Base-by-base conservation (phyloP, 2,888 invertebrate species). In the Omphaloscelis lunosa region DNA sequence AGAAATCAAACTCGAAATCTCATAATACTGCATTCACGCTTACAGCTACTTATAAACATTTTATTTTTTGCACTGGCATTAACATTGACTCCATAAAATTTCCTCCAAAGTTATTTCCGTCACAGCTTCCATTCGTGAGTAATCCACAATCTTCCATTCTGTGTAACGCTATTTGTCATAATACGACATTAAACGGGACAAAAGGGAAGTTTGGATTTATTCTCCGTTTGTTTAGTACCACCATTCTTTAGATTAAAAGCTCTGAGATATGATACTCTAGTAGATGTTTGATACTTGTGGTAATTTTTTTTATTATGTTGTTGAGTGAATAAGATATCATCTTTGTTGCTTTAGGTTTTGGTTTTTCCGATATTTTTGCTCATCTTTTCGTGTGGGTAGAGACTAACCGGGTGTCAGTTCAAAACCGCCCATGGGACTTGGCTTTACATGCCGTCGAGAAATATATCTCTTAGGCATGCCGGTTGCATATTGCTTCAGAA, bases 221-320 rank as follows among this genome's bases (percentile, higher is more conserved):
- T 76, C 63, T 76, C 66, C 75, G 82, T 83, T 85, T 80, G 71
- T 79, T 77, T 75, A 82, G 72, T 78, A 59, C 70, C 65, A 65
- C 77, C 86, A 80, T 86, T 87, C 69, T 65, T 68, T 8, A 84
- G 84, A 87, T 87, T 87, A 84, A 77, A 77, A 83, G 71, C 77
- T 48, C 53, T n/a, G 59, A 66, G 75, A 73, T 76, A 79, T 79
- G 73, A 73, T 76, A 79, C 34, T 56, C 70, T 58, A 29, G 61
- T 74, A 72, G 29, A 72, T 72, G 72, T 83, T 80, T 71, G 41
- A 81, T 81, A 53, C 84, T 80, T 84, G 72, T n/a, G 63, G 66
- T 11, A 7, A 66, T 65, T 65, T 80, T 77, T 77, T 84, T n/a
- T 80, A n/a, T 72, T 69, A 62, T 59, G 29, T 65, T 77, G 29